Percentiles rank a stretch among this genome's conserved stretches.
These are phyloP conservation scores for Forbesichthys papilliferus DNA, from an alignment of 2,113 vertebrate species.

Conservation along the genomic window DNA sequence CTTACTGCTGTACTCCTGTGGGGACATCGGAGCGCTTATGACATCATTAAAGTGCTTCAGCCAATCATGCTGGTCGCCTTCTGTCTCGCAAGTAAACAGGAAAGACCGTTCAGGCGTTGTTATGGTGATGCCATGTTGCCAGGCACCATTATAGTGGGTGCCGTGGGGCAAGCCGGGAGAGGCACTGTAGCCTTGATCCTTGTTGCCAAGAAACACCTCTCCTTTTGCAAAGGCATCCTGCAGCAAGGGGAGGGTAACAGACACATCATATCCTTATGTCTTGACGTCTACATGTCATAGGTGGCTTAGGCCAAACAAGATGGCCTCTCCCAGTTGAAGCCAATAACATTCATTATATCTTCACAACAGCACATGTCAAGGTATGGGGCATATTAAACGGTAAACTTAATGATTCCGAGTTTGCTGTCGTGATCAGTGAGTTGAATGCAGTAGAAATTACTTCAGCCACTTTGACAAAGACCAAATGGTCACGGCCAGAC, in stretches of 20 bases:
- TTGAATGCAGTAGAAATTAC: no score
- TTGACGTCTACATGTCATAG: no score
- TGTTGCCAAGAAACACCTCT: conserved; percentile 86
- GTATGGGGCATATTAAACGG: no score
- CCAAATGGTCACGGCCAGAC: no score
- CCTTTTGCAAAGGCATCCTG: conserved; percentile 92
- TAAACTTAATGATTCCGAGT: no score
- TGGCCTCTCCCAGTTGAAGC: no score
- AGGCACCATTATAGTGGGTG: conserved; percentile 78
- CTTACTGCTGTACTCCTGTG: conserved; percentile 88
- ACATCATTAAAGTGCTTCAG: conserved; percentile 77
- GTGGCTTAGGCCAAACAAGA: no score
- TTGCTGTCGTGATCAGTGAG: no score
- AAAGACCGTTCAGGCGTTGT: conserved; percentile 85
- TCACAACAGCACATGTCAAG: no score
- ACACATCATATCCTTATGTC: no score
- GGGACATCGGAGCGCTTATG: conserved; percentile 82
- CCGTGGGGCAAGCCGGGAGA: conserved; percentile 72
- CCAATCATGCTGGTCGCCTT: conserved; percentile 85
- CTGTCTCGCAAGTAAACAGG: conserved; percentile 86
- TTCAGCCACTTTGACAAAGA: no score
- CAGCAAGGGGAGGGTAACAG: neutral
- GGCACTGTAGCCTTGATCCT: conserved; percentile 78
- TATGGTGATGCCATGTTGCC: conserved; percentile 86
- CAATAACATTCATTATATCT: no score